Evolutionary conservation across 2,888 invertebrate genomes (phyloP).

Genomic region (Sericinus montela): DNA sequence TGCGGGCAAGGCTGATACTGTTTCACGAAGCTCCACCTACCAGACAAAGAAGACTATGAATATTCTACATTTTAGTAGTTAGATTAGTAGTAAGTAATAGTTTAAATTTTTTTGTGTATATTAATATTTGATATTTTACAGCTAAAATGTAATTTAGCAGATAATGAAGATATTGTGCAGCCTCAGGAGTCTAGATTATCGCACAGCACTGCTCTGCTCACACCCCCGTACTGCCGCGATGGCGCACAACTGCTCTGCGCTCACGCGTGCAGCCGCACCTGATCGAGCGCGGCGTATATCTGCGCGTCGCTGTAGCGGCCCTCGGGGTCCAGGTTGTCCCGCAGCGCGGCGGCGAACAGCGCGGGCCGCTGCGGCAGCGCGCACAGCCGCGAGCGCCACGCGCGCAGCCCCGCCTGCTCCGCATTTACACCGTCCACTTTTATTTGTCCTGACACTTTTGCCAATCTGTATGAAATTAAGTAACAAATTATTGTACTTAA

Average conservation of each 20-base stretch:
- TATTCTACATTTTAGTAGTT: too few species aligned
- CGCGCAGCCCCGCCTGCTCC: slow-evolving; percentile 68
- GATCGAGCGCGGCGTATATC: slow-evolving; percentile 85
- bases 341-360: slow-evolving; percentile 85
- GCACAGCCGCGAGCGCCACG: slow-evolving; percentile 76
- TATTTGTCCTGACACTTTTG: slow-evolving; percentile 59
- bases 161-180: too few species aligned
- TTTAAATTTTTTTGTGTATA: too few species aligned
- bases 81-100: too few species aligned
- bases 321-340: slow-evolving; percentile 89
- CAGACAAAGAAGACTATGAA: neutral
- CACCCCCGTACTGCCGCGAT: slow-evolving; percentile 38
- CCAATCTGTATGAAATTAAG: slow-evolving; percentile 73
- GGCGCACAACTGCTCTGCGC: slow-evolving; percentile 39
- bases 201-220: slow-evolving; percentile 66
- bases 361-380: slow-evolving; percentile 86
- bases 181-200: slow-evolving; percentile 90
- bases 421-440: slow-evolving; percentile 66
- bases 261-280: slow-evolving; percentile 66
- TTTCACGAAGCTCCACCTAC: slow-evolving; percentile 82
- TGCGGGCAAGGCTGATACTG: slow-evolving; percentile 71
- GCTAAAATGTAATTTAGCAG: too few species aligned
- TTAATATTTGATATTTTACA: too few species aligned
- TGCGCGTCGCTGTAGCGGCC: slow-evolving; percentile 80
- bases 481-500: neutral